Percentiles rank a stretch among this genome's conserved stretches.
These are phyloP conservation scores for Eupithecia abbreviata DNA, from an alignment of 2,888 invertebrate species.

Conservation along the genomic window DNA sequence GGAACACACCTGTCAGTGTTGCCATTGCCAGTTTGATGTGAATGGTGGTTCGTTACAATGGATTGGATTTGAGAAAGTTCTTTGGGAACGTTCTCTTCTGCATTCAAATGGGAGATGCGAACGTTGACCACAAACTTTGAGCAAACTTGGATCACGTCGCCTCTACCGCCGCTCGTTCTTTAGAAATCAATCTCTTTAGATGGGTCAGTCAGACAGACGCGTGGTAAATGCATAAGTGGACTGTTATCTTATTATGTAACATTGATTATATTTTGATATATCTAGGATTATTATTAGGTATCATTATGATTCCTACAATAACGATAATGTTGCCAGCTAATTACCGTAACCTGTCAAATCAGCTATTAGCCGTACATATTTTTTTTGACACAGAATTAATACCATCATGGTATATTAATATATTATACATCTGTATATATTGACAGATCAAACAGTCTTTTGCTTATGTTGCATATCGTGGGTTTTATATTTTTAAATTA, in stretches of 20 bases:
- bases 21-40: slow-evolving; percentile 82
- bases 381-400: background rate
- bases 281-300: background rate
- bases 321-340: background rate
- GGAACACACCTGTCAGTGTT: slow-evolving; percentile 84
- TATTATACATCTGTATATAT: background rate
- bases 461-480: background rate
- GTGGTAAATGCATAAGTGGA: background rate
- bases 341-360: background rate
- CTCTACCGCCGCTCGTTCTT: background rate
- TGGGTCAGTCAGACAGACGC: background rate
- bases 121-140: slow-evolving; percentile 20
- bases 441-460: background rate
- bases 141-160: background rate
- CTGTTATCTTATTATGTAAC: background rate
- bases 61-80: slow-evolving; percentile 61
- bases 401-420: no score
- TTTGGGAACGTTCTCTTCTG: slow-evolving; percentile 22
- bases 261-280: background rate
- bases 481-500: background rate
- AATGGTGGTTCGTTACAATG: slow-evolving; percentile 72
- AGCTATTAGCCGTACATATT: no score
- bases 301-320: background rate
- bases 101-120: slow-evolving; percentile 31
- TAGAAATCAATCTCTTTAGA: slow-evolving; percentile 2